Evolutionary conservation across 2,113 vertebrate species (phyloP), one percentile per base, ranked within the genome.

Genomic region (Percina caprodes): DNA sequence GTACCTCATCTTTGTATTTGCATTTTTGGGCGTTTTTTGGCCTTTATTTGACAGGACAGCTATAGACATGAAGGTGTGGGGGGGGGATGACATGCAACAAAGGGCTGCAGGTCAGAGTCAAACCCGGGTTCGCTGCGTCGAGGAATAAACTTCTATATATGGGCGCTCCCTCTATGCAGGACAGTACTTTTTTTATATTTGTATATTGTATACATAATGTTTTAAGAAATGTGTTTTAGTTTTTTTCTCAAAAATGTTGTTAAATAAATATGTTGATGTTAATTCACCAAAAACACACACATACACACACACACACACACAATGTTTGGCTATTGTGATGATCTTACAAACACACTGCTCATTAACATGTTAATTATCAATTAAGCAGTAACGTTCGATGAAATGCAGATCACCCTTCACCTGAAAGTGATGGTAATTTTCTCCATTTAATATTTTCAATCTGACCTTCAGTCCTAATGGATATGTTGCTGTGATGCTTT

Each of bases 291-390:
- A 60, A 1, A 35, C 33, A 30, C 15, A 59, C 24, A 26, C 24
- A 16, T 24, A 26, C 48, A 49, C 16, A 49, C 48, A 49, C 48
- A 49, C 48, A 49, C 48, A 49, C 48, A 49, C 16, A 61, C 60
- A 62, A 54, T 9, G 1, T 19, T 26, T 30, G 23, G 61, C 61
- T 18, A 42, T 4, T 52, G 52, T 77, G 51, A 79, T 74, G 56
- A 55, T 74, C 42, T 26, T 18, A 14, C 58, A 56, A 13, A 51
- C n/a, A 45, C 18, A 5, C 35, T 12, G 51, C 72, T 77, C 52
- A 74, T 77, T 63, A 80, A 58, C 61, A 78, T 12, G 48, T 78
- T 68, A 80, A 67, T 83, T 72, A 74, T 70, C 19, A 12, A 67
- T 62, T 55, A 15, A 52, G 19, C 42, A 0, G 18, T 58, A 48